Percentiles rank a stretch among this genome's conserved stretches.
phyloP scores from a whole-genome alignment of 1,140 invertebrate genomes.

The Chrysoperla carnea region DNA sequence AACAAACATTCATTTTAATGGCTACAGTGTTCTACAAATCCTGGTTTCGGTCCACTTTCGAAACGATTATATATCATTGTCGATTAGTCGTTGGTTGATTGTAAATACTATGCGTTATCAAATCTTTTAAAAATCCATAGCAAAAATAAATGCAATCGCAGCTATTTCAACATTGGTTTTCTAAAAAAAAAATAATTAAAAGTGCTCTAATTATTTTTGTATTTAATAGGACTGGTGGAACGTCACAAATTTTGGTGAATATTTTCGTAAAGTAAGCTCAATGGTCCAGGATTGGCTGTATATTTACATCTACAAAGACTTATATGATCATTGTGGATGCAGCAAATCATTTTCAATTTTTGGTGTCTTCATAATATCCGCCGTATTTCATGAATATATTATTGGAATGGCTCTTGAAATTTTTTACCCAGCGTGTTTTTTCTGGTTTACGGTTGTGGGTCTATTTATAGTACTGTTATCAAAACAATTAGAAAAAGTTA shows the following conservation, averaged over 20 bases:
- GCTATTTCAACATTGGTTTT: too few relatives aligned
- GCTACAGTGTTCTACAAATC: too few relatives aligned
- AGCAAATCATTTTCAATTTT: constrained; percentile 28
- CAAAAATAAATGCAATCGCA: too few relatives aligned
- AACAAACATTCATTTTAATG: too few relatives aligned
- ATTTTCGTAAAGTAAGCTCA: constrained; percentile 82
- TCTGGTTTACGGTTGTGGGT: constrained; percentile 45
- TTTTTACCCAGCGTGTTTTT: constrained; percentile 72
- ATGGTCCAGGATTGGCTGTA: constrained; percentile 88
- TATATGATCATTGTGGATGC: constrained; percentile 34
- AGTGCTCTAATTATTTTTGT: too few relatives aligned
- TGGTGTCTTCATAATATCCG: constrained; percentile 39
- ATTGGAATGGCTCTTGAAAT: constrained; percentile 58
- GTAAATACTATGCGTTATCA: too few relatives aligned
- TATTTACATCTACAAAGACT: constrained; percentile 72
- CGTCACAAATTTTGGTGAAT: constrained; percentile 53
- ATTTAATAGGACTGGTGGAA: constrained; percentile 81
- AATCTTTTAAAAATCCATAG: too few relatives aligned
- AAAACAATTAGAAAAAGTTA: constrained; percentile 18
- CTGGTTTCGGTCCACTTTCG: too few relatives aligned
- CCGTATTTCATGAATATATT: constrained; percentile 74
- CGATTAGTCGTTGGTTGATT: too few relatives aligned
- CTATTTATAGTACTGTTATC: constrained; percentile 32
- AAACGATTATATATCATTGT: too few relatives aligned
- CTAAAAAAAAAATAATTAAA: too few relatives aligned